Evolutionary conservation across 1,140 invertebrate genomes (phyloP), one percentile per base, ranked within the genome.

Genomic region (Plutomurus gul): DNA sequence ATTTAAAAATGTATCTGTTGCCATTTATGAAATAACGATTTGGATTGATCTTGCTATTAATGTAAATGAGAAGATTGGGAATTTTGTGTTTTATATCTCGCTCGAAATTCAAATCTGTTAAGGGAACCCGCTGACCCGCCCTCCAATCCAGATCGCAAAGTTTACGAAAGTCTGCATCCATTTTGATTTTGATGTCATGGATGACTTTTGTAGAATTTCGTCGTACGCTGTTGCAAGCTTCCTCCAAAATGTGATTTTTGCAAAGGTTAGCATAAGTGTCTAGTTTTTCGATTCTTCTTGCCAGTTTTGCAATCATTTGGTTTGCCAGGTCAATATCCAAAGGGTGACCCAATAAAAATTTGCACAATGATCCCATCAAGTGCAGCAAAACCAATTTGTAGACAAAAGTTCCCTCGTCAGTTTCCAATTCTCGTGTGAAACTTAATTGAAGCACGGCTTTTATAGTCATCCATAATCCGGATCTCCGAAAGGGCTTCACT

Each of bases 231-330:
- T 22, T 13, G 20, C 13, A n/a, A 25, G 7, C 18, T 10, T 6
- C 3, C 6, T 22, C 0, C 5, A 51, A 51, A 22, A 22, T 6
- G 3, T n/a, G 10, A 36, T 56, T 56, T 56, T 65, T n/a, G 1
- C 5, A n/a, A n/a, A 7, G 30, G 5, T 6, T 33, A 20, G 8
- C 7, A 27, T 11, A 4, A 22, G 0, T 13, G 7, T 72, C 18
- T 3, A 72, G 36, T 27, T 72, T 72, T 40, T 39, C 70, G 7
- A 72, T 11, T 43, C 70, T 8, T 43, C 70, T n/a, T 13, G 70
- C 70, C 39, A 72, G 18, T 43, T 72, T 72, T 11, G 70, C 36
- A 8, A 72, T 25, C 70, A 72, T 72, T 40, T 72, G 70, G 8
- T 30, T 11, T n/a, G 22, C 0, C 22, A 72, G 11, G 40, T 72